Base-by-base conservation (phyloP, 2,797 vertebrate species). In the Rhinogobio ventralis region DNA sequence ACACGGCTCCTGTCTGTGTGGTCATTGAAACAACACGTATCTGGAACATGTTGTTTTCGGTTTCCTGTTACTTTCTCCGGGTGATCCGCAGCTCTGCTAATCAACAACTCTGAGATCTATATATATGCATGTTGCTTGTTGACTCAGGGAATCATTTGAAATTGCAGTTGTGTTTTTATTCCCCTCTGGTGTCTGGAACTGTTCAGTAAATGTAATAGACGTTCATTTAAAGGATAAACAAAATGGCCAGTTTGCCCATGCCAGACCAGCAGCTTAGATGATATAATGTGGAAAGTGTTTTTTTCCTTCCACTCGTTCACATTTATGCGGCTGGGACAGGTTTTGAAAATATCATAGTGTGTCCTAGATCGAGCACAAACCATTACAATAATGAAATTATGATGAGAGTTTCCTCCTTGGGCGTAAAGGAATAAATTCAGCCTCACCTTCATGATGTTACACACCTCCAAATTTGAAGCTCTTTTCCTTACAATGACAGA, bases 201-300 rank as follows among this genome's bases (percentile, higher is more conserved):
- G 87, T 86, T 87, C 88, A 86, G 88, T 89, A 89, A 91, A 91
- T 90, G 89, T 93, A 92, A 90, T 90, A 91, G 87, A 89, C 79
- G 53, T 90, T 93, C 89, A 91, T 93, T 93, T 93, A 91, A 89
- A 85, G 90, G 91, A 92, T 93, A 89, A 92, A 90, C 88, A 88
- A 93, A 94, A 93, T 94, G 89, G 90, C 86, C 87, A 90, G 91
- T 93, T 93, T 92, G 86, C 83, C 81, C 88, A 57, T 93, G 93
- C 93, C 93, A 93, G 92, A 92, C 89, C 91, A 86, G 81, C 36
- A 85, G 87, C 88, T 90, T 86, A 85, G 90, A 93, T 90, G 87
- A 90, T 91, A 89, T 89, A 83, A 90, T 87, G 85, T 89, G 91
- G 90, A 92, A 92, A 92, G 87, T 88, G 87, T 88, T 79, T 84